Conservation (phyloP, 2,797 vertebrate species). For the Falco naumanni region DNA sequence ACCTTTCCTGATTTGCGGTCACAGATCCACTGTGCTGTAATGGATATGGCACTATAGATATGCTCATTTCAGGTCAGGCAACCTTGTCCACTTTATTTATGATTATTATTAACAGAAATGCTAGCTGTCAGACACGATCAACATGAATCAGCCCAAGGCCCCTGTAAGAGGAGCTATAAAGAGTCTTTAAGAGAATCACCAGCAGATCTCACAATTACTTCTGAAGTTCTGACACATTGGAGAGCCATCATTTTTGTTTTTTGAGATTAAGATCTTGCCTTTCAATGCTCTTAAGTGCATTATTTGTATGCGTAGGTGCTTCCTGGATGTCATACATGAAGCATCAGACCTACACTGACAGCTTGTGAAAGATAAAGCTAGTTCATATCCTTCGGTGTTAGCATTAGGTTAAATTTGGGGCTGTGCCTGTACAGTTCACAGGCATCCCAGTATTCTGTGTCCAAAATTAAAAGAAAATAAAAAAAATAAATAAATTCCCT, state of each 20-base stretch:
- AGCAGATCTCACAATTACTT: constrained; percentile 50
- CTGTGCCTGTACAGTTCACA: neutral
- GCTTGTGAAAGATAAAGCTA: constrained; percentile 37
- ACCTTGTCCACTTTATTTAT: constrained; percentile 81
- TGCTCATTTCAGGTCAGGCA: constrained; percentile 75
- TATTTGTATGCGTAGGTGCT: constrained; percentile 45
- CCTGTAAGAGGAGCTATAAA: constrained; percentile 68
- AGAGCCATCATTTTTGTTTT: constrained; percentile 19
- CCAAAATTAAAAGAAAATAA: neutral
- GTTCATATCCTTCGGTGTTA: neutral
- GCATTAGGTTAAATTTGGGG: constrained; percentile 1
- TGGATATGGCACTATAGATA: constrained; percentile 65
- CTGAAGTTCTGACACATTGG: constrained; percentile 17
- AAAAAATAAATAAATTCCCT: neutral
- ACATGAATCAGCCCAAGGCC: constrained; percentile 74
- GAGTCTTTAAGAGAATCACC: constrained; percentile 65
- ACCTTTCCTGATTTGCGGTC: constrained; percentile 45
- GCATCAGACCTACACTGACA: constrained; percentile 3
- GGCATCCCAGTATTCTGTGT: neutral
- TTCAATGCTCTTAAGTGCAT: constrained; percentile 45
- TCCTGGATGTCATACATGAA: constrained; percentile 13
- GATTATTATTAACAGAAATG: constrained; percentile 79
- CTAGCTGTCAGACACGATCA: constrained; percentile 73
- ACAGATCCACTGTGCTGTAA: constrained; percentile 50
- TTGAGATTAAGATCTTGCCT: constrained; percentile 48